phyloP scores from a whole-genome alignment of 2,888 invertebrate genomes.

The Andrena bicolor region DNA sequence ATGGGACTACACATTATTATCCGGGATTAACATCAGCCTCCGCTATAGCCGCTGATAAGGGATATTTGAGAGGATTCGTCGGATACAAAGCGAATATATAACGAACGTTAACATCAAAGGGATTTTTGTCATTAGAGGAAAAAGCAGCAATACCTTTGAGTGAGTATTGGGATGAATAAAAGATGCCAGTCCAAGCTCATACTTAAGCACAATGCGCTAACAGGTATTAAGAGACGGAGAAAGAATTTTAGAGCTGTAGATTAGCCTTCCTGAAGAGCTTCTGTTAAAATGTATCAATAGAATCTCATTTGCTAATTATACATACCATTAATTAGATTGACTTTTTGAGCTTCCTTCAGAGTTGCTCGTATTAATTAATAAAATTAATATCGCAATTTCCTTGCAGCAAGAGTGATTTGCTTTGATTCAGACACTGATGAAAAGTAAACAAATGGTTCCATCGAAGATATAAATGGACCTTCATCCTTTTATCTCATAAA shows the following conservation, averaged over 20 bases:
- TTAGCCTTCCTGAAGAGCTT: background rate
- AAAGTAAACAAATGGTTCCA: too few relatives aligned
- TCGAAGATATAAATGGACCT: too few relatives aligned
- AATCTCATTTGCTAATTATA: too few relatives aligned
- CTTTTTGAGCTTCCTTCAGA: too few relatives aligned
- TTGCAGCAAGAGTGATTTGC: too few relatives aligned
- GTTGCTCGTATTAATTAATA: too few relatives aligned
- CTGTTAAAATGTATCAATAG: background rate
- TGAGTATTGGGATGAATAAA: conserved; percentile 43
- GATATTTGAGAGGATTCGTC: conserved; percentile 52
- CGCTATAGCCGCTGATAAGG: conserved; percentile 32
- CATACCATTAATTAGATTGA: too few relatives aligned
- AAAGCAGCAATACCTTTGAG: conserved; percentile 18
- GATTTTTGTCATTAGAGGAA: conserved; percentile 45
- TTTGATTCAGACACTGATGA: too few relatives aligned
- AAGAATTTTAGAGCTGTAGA: background rate
- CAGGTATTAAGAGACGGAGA: background rate
- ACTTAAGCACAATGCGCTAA: background rate
- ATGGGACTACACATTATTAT: conserved; percentile 46
- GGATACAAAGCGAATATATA: conserved; percentile 63
- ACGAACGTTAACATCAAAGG: conserved; percentile 47
- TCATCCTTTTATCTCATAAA: too few relatives aligned
- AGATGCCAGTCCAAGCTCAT: conserved; percentile 1
- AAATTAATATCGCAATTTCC: too few relatives aligned
- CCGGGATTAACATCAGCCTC: conserved; percentile 46